Percentiles rank a stretch among this genome's conserved stretches.
These are phyloP conservation scores for Sebastes cheni DNA, from an alignment of 2,797 vertebrate genomes.

Conservation along the genomic window DNA sequence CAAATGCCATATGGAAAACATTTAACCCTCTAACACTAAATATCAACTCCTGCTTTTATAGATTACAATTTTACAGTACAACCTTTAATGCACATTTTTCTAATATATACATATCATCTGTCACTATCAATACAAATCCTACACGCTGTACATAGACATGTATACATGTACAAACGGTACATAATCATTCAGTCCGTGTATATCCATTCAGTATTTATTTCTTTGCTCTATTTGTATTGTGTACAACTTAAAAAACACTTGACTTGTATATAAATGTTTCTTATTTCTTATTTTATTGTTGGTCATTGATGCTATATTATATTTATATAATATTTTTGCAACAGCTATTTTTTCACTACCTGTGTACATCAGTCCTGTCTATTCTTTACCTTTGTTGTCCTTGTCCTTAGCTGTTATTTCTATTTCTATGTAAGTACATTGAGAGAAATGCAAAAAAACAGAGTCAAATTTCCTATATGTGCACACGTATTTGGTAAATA, in stretches of 20 bases:
- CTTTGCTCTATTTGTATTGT: background rate
- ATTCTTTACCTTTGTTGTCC: background rate
- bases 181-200: background rate
- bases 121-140: background rate
- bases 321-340: background rate
- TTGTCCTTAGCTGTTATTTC: no score
- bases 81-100: background rate
- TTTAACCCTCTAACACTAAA: no score
- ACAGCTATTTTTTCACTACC: background rate
- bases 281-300: background rate
- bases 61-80: background rate
- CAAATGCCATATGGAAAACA: no score
- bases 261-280: background rate
- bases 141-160: background rate
- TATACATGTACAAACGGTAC: background rate
- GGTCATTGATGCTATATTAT: background rate
- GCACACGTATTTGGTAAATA: no score
- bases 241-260: background rate
- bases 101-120: background rate
- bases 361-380: background rate
- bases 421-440: no score
- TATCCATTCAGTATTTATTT: background rate
- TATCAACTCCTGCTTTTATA: background rate
- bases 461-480: no score
- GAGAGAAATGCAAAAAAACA: no score